Percentiles rank a stretch among this genome's conserved stretches.
Conservation (phyloP, 2,113 vertebrate genomes). For the Notiomystis cincta region DNA sequence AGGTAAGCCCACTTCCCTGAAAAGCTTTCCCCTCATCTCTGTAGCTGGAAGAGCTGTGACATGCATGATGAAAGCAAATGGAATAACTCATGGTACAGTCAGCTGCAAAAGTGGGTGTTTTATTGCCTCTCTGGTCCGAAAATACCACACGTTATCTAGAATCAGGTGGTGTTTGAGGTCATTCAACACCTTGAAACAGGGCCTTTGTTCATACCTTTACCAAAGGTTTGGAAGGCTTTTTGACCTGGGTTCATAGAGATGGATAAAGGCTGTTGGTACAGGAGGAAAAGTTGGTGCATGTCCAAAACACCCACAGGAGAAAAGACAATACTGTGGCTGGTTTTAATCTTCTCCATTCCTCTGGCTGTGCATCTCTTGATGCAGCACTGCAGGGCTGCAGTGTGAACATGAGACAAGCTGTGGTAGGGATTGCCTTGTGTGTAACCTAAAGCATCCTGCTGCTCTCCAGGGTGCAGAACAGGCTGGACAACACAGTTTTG, state of each 20-base stretch:
- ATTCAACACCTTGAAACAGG: background rate
- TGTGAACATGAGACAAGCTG: background rate
- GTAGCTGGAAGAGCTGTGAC: background rate
- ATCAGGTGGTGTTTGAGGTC: background rate
- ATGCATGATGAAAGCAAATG: background rate
- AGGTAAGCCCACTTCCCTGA: background rate
- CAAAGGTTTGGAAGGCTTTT: background rate
- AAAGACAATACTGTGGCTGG: background rate
- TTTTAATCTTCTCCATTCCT: background rate
- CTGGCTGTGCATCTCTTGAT: background rate
- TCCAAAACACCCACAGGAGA: background rate
- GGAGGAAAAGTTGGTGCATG: background rate
- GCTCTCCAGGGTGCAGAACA: background rate
- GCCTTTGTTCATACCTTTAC: background rate
- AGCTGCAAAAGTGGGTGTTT: background rate
- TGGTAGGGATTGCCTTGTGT: background rate
- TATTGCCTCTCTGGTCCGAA: background rate
- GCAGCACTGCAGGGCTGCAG: background rate
- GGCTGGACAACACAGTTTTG: background rate
- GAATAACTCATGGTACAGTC: background rate
- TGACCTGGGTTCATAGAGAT: background rate
- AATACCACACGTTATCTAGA: background rate
- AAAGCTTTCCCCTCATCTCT: background rate
- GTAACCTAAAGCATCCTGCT: background rate
- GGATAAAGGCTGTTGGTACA: background rate